These are phyloP conservation scores for Aphis craccivora DNA, from an alignment of 1,140 invertebrate species.

Conservation along the genomic window DNA sequence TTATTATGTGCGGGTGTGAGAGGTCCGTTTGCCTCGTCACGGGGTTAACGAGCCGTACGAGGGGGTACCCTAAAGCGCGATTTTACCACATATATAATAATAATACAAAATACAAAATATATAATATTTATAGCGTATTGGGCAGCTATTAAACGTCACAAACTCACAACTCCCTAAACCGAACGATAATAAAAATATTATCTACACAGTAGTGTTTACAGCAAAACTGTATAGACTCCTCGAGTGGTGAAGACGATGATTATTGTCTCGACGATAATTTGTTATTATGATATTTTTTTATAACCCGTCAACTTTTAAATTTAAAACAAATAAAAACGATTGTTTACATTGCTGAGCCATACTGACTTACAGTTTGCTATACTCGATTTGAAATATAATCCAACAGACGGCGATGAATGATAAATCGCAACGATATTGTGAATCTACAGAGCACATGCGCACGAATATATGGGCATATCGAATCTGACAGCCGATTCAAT, in stretches of 20 bases:
- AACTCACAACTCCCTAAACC: neutral
- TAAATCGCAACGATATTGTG: neutral
- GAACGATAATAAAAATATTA: too few relatives aligned
- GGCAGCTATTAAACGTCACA: neutral
- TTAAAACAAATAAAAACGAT: neutral
- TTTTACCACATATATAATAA: slow-evolving; percentile 1
- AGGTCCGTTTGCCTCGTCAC: neutral
- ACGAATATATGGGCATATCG: neutral
- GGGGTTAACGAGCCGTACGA: slow-evolving; percentile 50
- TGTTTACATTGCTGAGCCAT: neutral
- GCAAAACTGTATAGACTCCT: neutral
- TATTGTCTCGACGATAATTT: neutral
- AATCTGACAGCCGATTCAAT: too few relatives aligned
- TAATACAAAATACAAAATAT: neutral
- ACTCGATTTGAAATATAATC: too few relatives aligned
- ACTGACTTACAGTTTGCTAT: too few relatives aligned
- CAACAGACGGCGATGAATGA: neutral
- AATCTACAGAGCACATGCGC: neutral
- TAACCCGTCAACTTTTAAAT: neutral
- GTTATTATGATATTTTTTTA: too few relatives aligned
- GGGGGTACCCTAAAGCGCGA: neutral
- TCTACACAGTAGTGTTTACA: neutral
- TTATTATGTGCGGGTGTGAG: neutral
- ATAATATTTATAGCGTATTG: neutral
- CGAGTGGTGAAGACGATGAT: neutral